Evolutionary conservation across 2,797 vertebrate genomes (phyloP), one percentile per base, ranked within the genome.

Genomic region (Sebastolobus altivelis): DNA sequence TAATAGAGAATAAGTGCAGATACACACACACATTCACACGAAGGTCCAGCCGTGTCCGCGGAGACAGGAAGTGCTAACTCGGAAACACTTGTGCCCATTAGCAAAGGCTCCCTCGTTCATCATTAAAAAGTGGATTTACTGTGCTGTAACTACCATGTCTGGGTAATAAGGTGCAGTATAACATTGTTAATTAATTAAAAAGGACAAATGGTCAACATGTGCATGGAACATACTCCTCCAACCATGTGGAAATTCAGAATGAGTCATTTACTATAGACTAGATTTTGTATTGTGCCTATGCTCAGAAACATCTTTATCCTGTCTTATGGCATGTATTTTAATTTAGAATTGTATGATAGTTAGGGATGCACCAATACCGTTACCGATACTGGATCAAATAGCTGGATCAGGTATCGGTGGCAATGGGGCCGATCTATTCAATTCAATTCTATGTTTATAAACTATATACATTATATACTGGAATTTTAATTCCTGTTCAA

Each of bases 41-140:
- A 29, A 65, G 29, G 37, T 71, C 29, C 52, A 40, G 38, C 38
- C 4, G 33, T n/a, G 61, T 77, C 60, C 67, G 35, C 22, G 18
- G 49, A 75, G 59, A 62, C 60, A 77, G 59, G 38, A 72, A 49
- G 13, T 59, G 33, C 69, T 60, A 65, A 68, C 66, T 22, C 56
- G 52, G 66, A 75, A 83, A 72, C 60, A 43, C 46, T 60, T 33
- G 22, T 31, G 54, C 63, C 65, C 12, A 5, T 16, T 72, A 54
- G 25, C 46, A 25, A 58, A 68, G 35, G 68, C 59, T 72, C 18
- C 54, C 49, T 61, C 52, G 65, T 84, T 73, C 49, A 82, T 79
- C 27, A 80, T 78, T 82, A 25, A 80, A 25, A 61, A 31, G 40
- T 61, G 29, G 25, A 70, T 59, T 68, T 71, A 43, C 38, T 22